Conservation (phyloP, 1,140 invertebrate species). For the Metopolophium dirhodum region DNA sequence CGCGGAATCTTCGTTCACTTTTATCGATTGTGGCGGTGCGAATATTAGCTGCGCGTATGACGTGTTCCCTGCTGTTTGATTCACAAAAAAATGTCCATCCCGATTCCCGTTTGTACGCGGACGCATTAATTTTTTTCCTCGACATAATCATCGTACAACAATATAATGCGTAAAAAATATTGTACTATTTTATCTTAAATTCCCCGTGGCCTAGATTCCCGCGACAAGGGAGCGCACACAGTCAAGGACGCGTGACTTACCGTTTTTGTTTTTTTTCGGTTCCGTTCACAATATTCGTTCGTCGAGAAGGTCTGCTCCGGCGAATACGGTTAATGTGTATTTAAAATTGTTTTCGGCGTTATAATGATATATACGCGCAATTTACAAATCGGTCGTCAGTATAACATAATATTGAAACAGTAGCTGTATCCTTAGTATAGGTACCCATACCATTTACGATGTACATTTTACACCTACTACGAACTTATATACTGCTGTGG, state of each 20-base stretch:
- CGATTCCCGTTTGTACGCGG: neutral
- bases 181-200: neutral
- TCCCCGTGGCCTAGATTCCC: slow-evolving; percentile 14
- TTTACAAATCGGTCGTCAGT: neutral
- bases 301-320: neutral
- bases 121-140: neutral
- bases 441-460: too few species aligned
- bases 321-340: neutral
- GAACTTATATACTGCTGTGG: neutral
- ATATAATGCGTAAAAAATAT: neutral
- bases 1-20: neutral
- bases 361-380: neutral
- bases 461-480: neutral
- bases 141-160: neutral
- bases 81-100: neutral
- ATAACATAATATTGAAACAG: neutral
- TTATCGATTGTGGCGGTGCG: neutral
- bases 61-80: neutral
- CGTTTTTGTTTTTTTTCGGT: slow-evolving; percentile 18
- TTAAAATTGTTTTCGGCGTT: neutral
- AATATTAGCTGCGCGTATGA: neutral
- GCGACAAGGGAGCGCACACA: neutral
- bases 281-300: neutral
- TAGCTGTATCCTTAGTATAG: neutral
- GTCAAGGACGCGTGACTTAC: slow-evolving; percentile 31